Evolutionary conservation across 2,113 vertebrate species (phyloP).

Genomic region (Polyodon spathula): DNA sequence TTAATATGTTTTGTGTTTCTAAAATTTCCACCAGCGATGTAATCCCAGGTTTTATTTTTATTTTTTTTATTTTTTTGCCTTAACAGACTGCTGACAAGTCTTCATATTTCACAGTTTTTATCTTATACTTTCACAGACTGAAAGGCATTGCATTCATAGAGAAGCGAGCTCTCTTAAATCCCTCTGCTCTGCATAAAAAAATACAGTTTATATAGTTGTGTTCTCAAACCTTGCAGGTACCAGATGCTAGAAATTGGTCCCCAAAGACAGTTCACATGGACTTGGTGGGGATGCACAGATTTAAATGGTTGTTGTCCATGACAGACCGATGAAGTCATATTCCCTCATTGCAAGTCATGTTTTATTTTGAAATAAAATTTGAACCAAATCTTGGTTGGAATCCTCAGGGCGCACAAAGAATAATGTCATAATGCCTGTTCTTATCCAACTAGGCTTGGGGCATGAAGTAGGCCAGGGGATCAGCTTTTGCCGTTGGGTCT

Average conservation of each 20-base stretch:
- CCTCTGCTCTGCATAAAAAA: not conserved
- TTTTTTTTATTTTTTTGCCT: no score
- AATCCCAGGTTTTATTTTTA: no score
- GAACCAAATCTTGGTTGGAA: not conserved
- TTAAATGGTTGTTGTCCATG: not conserved
- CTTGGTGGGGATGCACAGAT: constrained; percentile 5
- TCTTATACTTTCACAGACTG: not conserved
- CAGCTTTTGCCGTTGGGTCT: not conserved
- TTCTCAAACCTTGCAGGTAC: not conserved
- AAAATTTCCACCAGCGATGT: no score
- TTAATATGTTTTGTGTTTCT: no score
- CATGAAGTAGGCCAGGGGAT: not conserved
- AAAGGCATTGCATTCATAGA: not conserved
- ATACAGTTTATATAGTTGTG: not conserved
- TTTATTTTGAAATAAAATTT: constrained; percentile 1
- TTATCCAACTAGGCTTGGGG: not conserved
- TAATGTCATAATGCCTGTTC: not conserved
- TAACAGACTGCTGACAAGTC: no score
- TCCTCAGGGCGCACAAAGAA: not conserved
- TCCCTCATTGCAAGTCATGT: constrained; percentile 1
- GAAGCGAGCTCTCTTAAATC: no score
- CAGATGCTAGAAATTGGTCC: constrained; percentile 1
- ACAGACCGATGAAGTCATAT: constrained; percentile 8
- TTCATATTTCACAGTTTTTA: not conserved
- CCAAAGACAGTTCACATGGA: not conserved